Evolutionary conservation across 2,888 invertebrate genomes (phyloP), one percentile per base, ranked within the genome.

Genomic region (Piscicola geometra): DNA sequence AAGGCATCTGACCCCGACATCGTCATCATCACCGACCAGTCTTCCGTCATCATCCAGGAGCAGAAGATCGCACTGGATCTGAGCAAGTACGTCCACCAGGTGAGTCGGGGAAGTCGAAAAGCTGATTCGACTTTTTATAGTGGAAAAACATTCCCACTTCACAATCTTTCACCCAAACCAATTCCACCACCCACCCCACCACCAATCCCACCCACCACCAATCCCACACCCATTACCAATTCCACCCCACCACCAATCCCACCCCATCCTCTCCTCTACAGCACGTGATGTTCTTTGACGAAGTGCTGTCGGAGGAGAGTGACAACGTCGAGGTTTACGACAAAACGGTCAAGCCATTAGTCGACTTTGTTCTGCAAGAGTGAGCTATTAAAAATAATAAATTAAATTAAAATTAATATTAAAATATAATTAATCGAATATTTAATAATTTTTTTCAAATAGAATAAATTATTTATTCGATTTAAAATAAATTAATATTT

Each of bases 261-360:
- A 41, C 41, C 41, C 5, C 41, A 5, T 9, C 41, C 41, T 9
- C 41, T 15, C 41, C 41, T n/a, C 82, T 83, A 71, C 82, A 84
- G 84, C 85, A 85, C 80, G 82, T 83, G 75, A 84, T 84, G 79
- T 79, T 81, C 9, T 85, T 84, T 82, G 85, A 85, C 79, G 83
- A 84, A 78, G 84, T 84, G 18, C 84, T 85, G 80, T 81, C 82
- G 77, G 84, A 83, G 67, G 77, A 72, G 0, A 82, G 82, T 76
- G 77, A 80, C 5, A 85, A 85, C 79, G 81, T 82, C 77, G 83
- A 83, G 79, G 84, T 85, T 0, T 85, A 84, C 77, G 79, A 81
- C 15, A 79, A 82, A 74, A 82, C 83, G 28, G 82, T 83, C 28
- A 81, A 83, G 69, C 84, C 84, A 47, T 81, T 85, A 0, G 81